A percentile compares a stretch with the other conserved stretches of the same genome.
These are phyloP conservation scores for Eupithecia subfuscata DNA, from an alignment of 2,888 invertebrate genomes.

Conservation along the genomic window DNA sequence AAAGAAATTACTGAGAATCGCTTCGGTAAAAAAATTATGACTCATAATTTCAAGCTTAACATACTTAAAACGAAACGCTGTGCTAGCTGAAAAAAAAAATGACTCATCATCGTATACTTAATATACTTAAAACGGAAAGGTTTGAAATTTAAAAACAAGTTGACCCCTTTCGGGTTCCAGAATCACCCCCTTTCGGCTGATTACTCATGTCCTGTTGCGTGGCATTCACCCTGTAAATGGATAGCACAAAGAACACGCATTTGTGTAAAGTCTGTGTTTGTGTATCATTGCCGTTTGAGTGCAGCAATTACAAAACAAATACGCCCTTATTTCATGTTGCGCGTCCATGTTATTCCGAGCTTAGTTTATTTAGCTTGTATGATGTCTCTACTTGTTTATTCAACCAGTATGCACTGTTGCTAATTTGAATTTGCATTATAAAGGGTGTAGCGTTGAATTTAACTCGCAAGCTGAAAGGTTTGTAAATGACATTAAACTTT, in stretches of 20 bases:
- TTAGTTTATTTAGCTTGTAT: constrained; percentile 25
- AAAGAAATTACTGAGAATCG: too few relatives aligned
- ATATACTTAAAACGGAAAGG: too few relatives aligned
- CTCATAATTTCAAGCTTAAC: too few relatives aligned
- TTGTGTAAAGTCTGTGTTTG: neutral
- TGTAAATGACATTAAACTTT: constrained; percentile 23
- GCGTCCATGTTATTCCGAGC: constrained; percentile 8
- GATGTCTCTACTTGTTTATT: constrained; percentile 26
- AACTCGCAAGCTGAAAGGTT: constrained; percentile 21
- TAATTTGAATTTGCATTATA: constrained; percentile 36
- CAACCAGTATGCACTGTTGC: constrained; percentile 29
- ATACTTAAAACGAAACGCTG: too few relatives aligned
- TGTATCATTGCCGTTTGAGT: neutral
- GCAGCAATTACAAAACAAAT: neutral
- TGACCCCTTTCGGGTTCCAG: too few relatives aligned
- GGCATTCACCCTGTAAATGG: too few relatives aligned
- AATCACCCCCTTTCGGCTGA: too few relatives aligned
- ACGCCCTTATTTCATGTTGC: neutral
- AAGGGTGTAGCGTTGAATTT: constrained; percentile 22
- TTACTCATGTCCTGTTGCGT: too few relatives aligned
- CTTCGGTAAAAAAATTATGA: too few relatives aligned
- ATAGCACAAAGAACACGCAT: neutral
- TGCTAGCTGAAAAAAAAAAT: too few relatives aligned
- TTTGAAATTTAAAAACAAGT: too few relatives aligned
- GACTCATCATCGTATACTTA: too few relatives aligned